phyloP scores from a whole-genome alignment of 1,140 invertebrate species.

The Forficula auricularia region DNA sequence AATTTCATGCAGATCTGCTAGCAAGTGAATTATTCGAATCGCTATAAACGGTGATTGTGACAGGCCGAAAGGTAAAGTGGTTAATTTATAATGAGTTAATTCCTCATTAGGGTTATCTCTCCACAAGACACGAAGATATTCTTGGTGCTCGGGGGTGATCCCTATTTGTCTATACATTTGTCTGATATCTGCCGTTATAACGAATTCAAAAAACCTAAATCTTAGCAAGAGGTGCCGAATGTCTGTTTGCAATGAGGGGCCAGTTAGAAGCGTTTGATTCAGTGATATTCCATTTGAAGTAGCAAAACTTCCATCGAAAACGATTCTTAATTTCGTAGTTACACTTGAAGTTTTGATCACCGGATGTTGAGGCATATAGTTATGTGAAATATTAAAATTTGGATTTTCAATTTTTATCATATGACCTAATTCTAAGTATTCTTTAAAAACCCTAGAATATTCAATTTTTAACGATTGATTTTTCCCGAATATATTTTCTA shows the following conservation, averaged over 20 bases:
- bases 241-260: conserved; percentile 11
- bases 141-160: neutral
- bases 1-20: neutral
- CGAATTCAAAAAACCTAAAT: conserved; percentile 12
- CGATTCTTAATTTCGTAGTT: conserved; percentile 9
- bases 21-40: neutral
- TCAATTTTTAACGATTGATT: too few relatives aligned
- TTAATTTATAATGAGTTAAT: conserved; percentile 8
- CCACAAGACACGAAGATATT: conserved; percentile 10
- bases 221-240: conserved; percentile 9
- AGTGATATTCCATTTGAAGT: conserved; percentile 11
- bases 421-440: too few relatives aligned
- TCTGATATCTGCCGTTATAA: conserved; percentile 13
- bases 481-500: too few relatives aligned
- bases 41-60: neutral
- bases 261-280: conserved; percentile 11
- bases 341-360: conserved; percentile 9
- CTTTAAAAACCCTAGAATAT: too few relatives aligned
- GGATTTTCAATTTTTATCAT: too few relatives aligned
- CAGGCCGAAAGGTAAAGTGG: conserved; percentile 7
- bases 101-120: conserved; percentile 1
- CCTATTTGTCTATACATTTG: conserved; percentile 14
- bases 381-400: neutral
- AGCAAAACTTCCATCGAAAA: conserved; percentile 12
- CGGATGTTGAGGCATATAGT: conserved; percentile 10